phyloP scores from a whole-genome alignment of 2,113 vertebrate species.

The Cranoglanis bouderius region DNA sequence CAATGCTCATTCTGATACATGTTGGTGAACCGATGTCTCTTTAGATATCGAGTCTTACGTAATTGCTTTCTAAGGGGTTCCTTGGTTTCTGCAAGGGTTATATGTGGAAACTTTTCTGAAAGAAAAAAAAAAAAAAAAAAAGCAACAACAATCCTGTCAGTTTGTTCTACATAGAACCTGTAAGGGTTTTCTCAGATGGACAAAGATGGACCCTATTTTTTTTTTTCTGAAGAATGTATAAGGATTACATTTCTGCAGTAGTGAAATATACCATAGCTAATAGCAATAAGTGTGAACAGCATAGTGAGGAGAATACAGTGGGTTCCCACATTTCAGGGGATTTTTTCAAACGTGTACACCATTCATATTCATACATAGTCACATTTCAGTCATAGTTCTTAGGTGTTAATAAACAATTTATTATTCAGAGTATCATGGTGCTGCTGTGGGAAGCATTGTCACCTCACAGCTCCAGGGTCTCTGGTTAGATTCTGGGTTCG shows the following conservation, averaged over 20 bases:
- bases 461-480: not conserved
- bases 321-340: not conserved
- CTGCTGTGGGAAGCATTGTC: not conserved
- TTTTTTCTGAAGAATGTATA: not conserved
- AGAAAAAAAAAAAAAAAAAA: no score
- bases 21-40: not conserved
- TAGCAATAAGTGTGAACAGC: not conserved
- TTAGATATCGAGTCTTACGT: not conserved
- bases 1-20: not conserved
- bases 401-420: not conserved
- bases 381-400: not conserved
- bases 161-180: not conserved
- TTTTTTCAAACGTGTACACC: not conserved
- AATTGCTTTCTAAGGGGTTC: not conserved
- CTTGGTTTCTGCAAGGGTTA: not conserved
- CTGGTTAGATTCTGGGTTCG: not conserved
- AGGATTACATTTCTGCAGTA: not conserved
- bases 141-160: not conserved
- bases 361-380: not conserved
- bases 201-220: not conserved
- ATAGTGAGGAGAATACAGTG: not conserved
- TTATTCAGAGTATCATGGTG: not conserved
- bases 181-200: not conserved
- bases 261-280: not conserved
- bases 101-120: not conserved